phyloP scores from a whole-genome alignment of 1,140 invertebrate species.

The Brachionus manjavacas region DNA sequence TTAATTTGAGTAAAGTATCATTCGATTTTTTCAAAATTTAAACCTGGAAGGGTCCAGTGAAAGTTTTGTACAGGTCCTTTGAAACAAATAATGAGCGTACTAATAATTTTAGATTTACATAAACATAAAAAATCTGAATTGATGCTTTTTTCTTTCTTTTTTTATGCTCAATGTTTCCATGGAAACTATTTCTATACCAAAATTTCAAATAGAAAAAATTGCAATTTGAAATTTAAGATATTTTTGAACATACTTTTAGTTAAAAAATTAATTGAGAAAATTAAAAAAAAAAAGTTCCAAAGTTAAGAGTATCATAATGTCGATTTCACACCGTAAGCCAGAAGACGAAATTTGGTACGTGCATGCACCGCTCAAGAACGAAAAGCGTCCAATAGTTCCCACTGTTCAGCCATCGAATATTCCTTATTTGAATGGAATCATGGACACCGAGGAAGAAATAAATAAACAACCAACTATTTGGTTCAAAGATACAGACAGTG shows the following conservation, averaged over 20 bases:
- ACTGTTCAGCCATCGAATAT: conserved; percentile 37
- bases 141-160: conserved; percentile 13
- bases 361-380: conserved; percentile 36
- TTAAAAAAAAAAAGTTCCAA: neutral
- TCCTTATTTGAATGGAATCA: conserved; percentile 41
- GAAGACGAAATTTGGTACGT: conserved; percentile 42
- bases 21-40: neutral
- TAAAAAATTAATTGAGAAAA: neutral
- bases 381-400: neutral
- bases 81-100: neutral
- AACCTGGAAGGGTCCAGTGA: neutral
- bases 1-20: neutral
- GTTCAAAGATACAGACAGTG: conserved; percentile 12
- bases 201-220: neutral
- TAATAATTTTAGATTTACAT: conserved; percentile 29
- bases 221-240: conserved; percentile 2
- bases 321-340: conserved; percentile 14
- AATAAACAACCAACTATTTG: neutral
- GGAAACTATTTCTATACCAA: conserved; percentile 33
- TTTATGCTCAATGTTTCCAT: neutral
- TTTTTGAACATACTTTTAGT: neutral
- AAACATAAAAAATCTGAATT: conserved; percentile 10
- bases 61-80: neutral
- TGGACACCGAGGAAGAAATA: conserved; percentile 6
- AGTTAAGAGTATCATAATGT: neutral